Evolutionary conservation across 2,113 vertebrate genomes (phyloP).

Genomic region (Hystrix cristata): DNA sequence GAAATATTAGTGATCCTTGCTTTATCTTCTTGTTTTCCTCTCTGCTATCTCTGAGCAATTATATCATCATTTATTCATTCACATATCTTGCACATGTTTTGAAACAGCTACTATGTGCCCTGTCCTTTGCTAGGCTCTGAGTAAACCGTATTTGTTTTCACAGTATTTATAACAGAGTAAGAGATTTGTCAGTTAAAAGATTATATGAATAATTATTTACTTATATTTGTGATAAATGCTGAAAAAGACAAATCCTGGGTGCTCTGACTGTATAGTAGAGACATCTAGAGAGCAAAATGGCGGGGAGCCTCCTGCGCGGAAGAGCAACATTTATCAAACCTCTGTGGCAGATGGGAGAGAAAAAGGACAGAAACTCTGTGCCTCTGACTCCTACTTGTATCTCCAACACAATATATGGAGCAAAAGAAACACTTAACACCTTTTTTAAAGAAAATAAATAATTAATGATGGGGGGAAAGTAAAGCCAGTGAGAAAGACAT

Average conservation of each 20-base stretch:
- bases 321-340: not conserved
- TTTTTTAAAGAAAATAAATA: slow-evolving; percentile 43
- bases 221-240: not conserved
- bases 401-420: not conserved
- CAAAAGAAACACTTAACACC: not conserved
- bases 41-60: not conserved
- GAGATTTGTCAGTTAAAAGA: not conserved
- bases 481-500: slow-evolving; percentile 9
- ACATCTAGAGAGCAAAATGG: not conserved
- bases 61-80: not conserved
- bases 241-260: not conserved
- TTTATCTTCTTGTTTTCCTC: not conserved
- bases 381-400: not conserved
- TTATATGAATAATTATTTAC: not conserved
- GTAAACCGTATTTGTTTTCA: not conserved
- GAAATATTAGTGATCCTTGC: not conserved
- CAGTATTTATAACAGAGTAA: not conserved
- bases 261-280: not conserved
- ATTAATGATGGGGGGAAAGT: not conserved
- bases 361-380: not conserved
- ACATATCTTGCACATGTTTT: not conserved
- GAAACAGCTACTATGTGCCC: not conserved
- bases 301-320: not conserved
- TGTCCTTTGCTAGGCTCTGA: not conserved
- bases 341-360: not conserved